These are phyloP conservation scores for Apomyelois bistriatella DNA, from an alignment of 2,888 invertebrate species.

Conservation along the genomic window DNA sequence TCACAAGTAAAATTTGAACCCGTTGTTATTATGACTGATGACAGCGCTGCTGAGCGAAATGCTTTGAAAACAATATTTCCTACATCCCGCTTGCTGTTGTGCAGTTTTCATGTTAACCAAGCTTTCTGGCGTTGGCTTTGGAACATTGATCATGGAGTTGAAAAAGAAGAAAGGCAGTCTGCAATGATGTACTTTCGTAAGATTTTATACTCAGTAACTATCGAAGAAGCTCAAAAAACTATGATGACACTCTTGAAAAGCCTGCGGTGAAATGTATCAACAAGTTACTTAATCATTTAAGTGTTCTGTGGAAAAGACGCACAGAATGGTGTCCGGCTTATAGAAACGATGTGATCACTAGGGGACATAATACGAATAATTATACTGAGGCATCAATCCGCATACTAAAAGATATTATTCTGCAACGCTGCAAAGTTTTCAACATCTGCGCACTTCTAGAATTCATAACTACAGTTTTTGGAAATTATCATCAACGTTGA, in stretches of 20 bases:
- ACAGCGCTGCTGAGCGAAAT: slow-evolving; percentile 19
- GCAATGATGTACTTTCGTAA: slow-evolving; percentile 17
- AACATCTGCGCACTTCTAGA: slow-evolving; percentile 19
- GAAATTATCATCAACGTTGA: slow-evolving; percentile 13
- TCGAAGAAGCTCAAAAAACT: slow-evolving; percentile 18
- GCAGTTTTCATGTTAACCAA: slow-evolving; percentile 19
- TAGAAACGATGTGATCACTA: slow-evolving; percentile 12
- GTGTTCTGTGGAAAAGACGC: slow-evolving; percentile 13
- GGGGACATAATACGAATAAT: slow-evolving; percentile 20
- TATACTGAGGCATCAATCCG: slow-evolving; percentile 16
- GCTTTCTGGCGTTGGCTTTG: slow-evolving; percentile 20
- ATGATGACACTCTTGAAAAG: slow-evolving; percentile 7
- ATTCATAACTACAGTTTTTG: slow-evolving; percentile 17
- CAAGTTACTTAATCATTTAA: slow-evolving; percentile 14
- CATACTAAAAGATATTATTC: slow-evolving; percentile 18
- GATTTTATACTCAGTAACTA: slow-evolving; percentile 16
- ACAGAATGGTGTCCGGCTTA: slow-evolving; percentile 16
- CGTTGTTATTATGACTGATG: slow-evolving; percentile 21
- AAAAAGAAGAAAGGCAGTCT: slow-evolving; percentile 19
- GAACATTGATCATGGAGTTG: slow-evolving; percentile 17
- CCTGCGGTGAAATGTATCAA: not conserved
- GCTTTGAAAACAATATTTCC: slow-evolving; percentile 20
- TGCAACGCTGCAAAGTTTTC: slow-evolving; percentile 21
- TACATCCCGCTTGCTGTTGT: slow-evolving; percentile 17
- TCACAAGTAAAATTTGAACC: slow-evolving; percentile 15